Conservation (phyloP, 2,113 vertebrate species). For the Marcusenius ussheri region DNA sequence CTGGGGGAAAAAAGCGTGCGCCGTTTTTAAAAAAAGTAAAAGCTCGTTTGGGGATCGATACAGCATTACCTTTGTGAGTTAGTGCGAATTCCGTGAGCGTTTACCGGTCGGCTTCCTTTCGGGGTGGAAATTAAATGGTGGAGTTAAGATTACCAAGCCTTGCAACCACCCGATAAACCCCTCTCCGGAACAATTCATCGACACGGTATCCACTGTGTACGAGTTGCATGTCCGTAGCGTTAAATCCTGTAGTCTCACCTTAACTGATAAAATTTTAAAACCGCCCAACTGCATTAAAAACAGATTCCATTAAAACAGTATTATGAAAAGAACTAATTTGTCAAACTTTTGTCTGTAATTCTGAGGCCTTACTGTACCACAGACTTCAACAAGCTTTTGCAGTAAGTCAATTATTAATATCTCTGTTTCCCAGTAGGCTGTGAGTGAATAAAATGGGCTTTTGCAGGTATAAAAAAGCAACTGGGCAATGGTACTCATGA, state of each 20-base stretch:
- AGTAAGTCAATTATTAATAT: neutral
- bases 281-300: neutral
- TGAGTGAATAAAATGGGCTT: neutral
- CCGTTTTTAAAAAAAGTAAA: neutral
- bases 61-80: neutral
- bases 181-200: neutral
- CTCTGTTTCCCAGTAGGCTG: neutral
- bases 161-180: neutral
- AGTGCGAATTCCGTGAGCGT: neutral
- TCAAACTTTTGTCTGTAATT: neutral
- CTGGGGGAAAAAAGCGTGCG: neutral
- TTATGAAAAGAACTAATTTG: neutral
- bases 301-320: neutral
- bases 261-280: neutral
- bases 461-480: constrained; percentile 1
- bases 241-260: neutral
- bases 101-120: neutral
- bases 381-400: neutral
- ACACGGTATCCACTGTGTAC: neutral
- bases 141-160: constrained; percentile 1
- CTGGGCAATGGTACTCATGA: neutral
- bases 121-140: neutral
- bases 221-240: neutral
- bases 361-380: neutral
- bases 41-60: neutral